Base-by-base conservation (phyloP, 2,888 invertebrate genomes). In the Patella pellucida region DNA sequence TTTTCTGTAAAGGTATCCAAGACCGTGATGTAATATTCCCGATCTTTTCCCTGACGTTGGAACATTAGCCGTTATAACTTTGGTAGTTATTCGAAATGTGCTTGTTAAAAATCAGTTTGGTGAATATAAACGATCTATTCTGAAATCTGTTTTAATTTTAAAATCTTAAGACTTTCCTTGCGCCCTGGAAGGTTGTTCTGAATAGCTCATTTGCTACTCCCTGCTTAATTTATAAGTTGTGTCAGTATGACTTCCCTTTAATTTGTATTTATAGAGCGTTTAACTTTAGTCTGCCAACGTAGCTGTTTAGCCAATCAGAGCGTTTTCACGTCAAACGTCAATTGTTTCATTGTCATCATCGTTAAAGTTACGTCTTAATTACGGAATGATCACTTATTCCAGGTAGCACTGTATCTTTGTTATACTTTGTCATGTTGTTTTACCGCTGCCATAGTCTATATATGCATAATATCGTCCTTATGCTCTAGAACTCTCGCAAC, bases 11-110 rank as follows among this genome's bases (percentile, higher is more conserved):
- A 41, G 68, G 9, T 41, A 27, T 27, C 27, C 68, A 68, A 4
- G 23, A 41, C 31, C 16, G 27, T 68, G 9, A 27, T 41, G 5
- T 7, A 16, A 50, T 52, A n/a, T 51, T 23, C 51, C 70, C 31
- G 70, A 70, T 15, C 41, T 70, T 50, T 70, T 51, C 12, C 70
- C 70, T 19, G 50, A n/a, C 70, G 19, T 70, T 70, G 70, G 50
- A 15, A 70, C 41, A 70, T 19, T 70, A 23, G 70, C 70, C 70
- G 52, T 11, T 50, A 70, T 51, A 41, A 52, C 70, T 51, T 19
- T 70, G 15, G 51, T 51, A 23, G 52, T 70, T 23, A 68, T 71
- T 16, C 15, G 71, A n/a, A 41, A 41, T 41, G 41, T 41, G 41
- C 41, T 41, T 41, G 41, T 41, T 41, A 41, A 41, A 41, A 41